Conservation (phyloP, 2,888 invertebrate species). For the Epirrhoe alternata region DNA sequence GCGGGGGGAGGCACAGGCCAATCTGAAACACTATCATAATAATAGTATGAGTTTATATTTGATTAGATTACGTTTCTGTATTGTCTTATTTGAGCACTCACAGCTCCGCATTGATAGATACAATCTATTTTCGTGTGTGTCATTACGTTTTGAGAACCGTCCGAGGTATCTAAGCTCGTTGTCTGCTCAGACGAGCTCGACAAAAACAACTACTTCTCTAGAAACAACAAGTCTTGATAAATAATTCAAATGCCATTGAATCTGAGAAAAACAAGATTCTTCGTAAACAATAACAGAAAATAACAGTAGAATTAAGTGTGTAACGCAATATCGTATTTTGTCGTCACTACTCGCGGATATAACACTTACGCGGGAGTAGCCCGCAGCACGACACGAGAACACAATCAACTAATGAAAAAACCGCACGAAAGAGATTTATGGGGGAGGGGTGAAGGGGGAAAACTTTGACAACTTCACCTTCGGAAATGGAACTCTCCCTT, state of each 20-base stretch:
- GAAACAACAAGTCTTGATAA: background rate
- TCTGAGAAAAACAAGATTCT: conserved; percentile 18
- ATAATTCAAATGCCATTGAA: conserved; percentile 11
- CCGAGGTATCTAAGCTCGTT: background rate
- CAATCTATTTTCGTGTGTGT: background rate
- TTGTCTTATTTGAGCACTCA: conserved; percentile 2
- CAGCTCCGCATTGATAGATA: background rate
- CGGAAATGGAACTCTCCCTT: conserved; percentile 12
- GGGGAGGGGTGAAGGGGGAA: conserved; percentile 2
- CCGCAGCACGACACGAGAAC: conserved; percentile 35
- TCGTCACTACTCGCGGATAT: conserved; percentile 1
- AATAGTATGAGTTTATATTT: conserved; percentile 1
- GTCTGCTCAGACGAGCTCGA: background rate
- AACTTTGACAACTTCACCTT: conserved; percentile 29
- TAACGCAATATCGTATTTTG: conserved; percentile 3
- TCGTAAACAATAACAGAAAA: conserved; percentile 23
- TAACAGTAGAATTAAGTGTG: conserved; percentile 1
- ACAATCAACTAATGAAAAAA: conserved; percentile 58
- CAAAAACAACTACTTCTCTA: background rate
- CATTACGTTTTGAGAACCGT: background rate
- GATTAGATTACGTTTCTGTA: background rate
- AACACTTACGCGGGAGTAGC: conserved; percentile 20
- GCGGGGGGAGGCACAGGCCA: background rate
- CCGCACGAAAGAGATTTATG: conserved; percentile 9
- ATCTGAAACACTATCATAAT: conserved; percentile 4